These are phyloP conservation scores for Isichthys henryi DNA, from an alignment of 2,113 vertebrate genomes.

Conservation along the genomic window DNA sequence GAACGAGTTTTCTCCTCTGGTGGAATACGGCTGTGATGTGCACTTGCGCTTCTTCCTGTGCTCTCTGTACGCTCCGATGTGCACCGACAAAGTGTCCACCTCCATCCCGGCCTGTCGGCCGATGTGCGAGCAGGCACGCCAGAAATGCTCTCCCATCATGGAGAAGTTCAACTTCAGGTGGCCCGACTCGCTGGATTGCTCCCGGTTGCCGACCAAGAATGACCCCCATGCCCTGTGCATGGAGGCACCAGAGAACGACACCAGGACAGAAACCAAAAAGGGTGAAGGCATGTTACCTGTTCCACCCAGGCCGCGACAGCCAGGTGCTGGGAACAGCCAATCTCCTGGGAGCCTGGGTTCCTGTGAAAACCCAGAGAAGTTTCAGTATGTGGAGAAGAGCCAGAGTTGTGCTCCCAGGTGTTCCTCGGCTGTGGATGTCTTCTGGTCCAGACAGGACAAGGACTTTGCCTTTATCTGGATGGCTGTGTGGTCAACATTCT, in stretches of 20 bases:
- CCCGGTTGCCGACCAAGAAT: conserved; percentile 70
- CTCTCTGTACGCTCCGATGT: conserved; percentile 82
- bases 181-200: conserved; percentile 77
- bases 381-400: conserved; percentile 74
- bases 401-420: conserved; percentile 70
- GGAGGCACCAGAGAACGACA: conserved; percentile 76
- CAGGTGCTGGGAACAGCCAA: conserved; percentile 31
- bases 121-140: conserved; percentile 82
- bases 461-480: conserved; percentile 80
- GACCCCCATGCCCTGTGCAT: conserved; percentile 81
- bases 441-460: conserved; percentile 76
- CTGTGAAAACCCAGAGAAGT: conserved; percentile 73
- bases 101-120: conserved; percentile 80
- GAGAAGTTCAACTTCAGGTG: conserved; percentile 76
- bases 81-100: conserved; percentile 77
- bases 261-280: conserved; percentile 48
- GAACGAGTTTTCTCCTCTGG: conserved; percentile 74
- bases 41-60: conserved; percentile 84
- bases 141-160: conserved; percentile 78
- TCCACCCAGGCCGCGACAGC: conserved; percentile 54
- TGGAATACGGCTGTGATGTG: conserved; percentile 80
- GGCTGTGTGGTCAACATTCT: conserved; percentile 75
- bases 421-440: conserved; percentile 69
- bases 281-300: conserved; percentile 67
- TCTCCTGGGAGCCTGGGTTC: conserved; percentile 36